Conservation (phyloP, 2,113 vertebrate genomes). For the Channa maculata region DNA sequence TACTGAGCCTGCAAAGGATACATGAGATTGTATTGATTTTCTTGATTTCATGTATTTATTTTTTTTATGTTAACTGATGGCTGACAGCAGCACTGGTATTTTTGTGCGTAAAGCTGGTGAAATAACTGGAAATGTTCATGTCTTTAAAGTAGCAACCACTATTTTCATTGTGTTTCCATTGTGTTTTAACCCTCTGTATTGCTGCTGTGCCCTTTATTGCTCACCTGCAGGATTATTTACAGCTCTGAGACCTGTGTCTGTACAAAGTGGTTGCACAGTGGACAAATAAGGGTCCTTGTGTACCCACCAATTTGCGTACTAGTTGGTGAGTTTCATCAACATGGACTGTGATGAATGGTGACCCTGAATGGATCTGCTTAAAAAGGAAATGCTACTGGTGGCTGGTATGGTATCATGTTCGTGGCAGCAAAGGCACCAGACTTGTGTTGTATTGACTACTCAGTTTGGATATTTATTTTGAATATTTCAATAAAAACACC, state of each 20-base stretch:
- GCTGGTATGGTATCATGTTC: neutral
- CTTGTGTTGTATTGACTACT: slow-evolving; percentile 40
- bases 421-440: neutral
- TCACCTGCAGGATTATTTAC: slow-evolving; percentile 4
- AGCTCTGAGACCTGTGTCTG: slow-evolving; percentile 8
- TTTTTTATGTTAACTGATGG: slow-evolving; percentile 16
- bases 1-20: too few relatives aligned
- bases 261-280: neutral
- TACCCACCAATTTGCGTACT: too few relatives aligned
- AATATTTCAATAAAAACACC: slow-evolving; percentile 77
- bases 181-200: slow-evolving; percentile 11
- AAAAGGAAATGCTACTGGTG: slow-evolving; percentile 12
- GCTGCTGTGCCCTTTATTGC: slow-evolving; percentile 5
- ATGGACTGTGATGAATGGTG: neutral
- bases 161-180: slow-evolving; percentile 12
- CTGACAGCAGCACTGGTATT: slow-evolving; percentile 18
- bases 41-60: slow-evolving; percentile 39
- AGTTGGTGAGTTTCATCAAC: neutral
- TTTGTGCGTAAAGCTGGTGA: slow-evolving; percentile 24
- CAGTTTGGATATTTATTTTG: slow-evolving; percentile 76
- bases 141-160: slow-evolving; percentile 32
- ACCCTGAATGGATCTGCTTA: slow-evolving; percentile 4
- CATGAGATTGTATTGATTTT: slow-evolving; percentile 12
- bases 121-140: slow-evolving; percentile 16
- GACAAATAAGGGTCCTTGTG: neutral